These are phyloP conservation scores for Baryphthengus martii DNA, from an alignment of 2,113 vertebrate genomes.

Conservation along the genomic window DNA sequence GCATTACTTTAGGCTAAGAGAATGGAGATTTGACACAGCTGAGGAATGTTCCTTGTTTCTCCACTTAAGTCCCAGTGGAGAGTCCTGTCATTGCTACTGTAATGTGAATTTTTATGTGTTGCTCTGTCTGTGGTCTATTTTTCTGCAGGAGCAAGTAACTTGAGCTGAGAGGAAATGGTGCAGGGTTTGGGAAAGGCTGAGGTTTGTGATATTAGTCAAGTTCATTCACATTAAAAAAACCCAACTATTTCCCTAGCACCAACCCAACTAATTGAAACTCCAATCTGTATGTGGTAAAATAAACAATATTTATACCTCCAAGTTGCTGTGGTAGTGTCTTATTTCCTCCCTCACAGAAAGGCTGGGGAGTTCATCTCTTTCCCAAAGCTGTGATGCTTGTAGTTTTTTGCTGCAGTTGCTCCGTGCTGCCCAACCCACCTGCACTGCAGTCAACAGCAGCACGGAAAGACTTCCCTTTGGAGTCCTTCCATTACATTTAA, in stretches of 20 bases:
- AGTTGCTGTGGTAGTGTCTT: background rate
- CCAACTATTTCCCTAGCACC: background rate
- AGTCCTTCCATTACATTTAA: background rate
- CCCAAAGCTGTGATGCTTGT: background rate
- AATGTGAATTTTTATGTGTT: background rate
- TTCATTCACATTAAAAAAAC: background rate
- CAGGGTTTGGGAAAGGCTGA: background rate
- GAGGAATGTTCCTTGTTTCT: background rate
- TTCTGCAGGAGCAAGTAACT: background rate
- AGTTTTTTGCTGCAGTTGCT: constrained; percentile 4
- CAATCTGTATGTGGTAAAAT: background rate
- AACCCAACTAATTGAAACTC: background rate
- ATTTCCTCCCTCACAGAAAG: background rate
- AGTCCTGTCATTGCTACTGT: background rate
- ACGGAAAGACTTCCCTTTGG: background rate
- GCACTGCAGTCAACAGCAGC: constrained; percentile 30
- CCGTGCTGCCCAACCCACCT: background rate
- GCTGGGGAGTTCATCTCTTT: background rate
- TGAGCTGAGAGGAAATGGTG: background rate
- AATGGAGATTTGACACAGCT: background rate
- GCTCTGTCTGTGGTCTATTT: background rate
- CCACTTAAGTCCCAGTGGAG: background rate
- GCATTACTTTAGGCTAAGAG: background rate
- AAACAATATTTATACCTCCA: background rate
- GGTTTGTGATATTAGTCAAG: background rate